Evolutionary conservation across 2,888 invertebrate genomes (phyloP).

Genomic region (Cerceris ruficornis): DNA sequence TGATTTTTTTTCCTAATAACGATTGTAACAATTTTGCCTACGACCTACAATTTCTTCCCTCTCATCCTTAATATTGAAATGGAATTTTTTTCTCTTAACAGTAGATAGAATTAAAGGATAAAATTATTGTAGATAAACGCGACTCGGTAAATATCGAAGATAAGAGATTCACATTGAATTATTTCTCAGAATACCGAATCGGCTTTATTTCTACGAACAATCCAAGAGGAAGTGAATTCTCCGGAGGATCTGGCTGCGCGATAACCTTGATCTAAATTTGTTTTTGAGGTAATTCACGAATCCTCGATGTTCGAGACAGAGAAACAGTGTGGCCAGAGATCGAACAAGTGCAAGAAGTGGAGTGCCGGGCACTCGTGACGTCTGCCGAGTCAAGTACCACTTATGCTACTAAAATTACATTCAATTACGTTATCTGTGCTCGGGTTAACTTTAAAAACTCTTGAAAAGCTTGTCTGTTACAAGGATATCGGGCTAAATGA

Average conservation of each 20-base stretch:
- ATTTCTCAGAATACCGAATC: no score
- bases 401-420: constrained; percentile 82
- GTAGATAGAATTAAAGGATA: no score
- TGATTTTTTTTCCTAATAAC: neutral
- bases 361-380: constrained; percentile 78
- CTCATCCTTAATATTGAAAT: no score
- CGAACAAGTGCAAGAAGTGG: constrained; percentile 76
- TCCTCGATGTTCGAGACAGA: constrained; percentile 51
- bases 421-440: constrained; percentile 79
- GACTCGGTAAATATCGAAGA: no score
- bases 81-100: no score
- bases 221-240: neutral
- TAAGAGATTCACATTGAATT: no score
- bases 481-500: constrained; percentile 71
- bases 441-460: constrained; percentile 78
- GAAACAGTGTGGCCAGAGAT: constrained; percentile 62
- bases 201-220: no score
- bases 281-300: constrained; percentile 58
- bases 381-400: constrained; percentile 81
- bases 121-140: no score
- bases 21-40: neutral
- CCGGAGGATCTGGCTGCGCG: constrained; percentile 14
- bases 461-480: constrained; percentile 72
- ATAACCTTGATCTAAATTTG: constrained; percentile 67
- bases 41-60: no score